Conservation (phyloP, 2,113 vertebrate species). For the Psammodynastes pulverulentus region DNA sequence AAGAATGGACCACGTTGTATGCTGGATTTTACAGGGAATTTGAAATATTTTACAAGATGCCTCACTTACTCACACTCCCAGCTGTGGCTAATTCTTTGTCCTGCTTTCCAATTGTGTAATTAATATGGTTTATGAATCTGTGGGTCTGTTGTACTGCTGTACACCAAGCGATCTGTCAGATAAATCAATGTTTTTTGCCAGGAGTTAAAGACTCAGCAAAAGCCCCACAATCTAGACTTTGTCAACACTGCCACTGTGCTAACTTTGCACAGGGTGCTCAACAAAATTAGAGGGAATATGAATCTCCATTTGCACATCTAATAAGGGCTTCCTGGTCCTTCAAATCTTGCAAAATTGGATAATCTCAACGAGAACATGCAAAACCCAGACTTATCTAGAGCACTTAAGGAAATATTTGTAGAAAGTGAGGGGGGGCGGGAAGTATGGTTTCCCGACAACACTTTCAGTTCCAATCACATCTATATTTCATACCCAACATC, state of each 20-base stretch:
- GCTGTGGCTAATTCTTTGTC: background rate
- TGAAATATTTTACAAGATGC: background rate
- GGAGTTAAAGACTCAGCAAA: background rate
- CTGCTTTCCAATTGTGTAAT: background rate
- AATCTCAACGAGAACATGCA: background rate
- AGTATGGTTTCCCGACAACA: background rate
- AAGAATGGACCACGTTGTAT: background rate
- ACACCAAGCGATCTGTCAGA: background rate
- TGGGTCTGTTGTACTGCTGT: background rate
- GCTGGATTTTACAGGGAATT: background rate
- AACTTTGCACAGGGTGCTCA: background rate
- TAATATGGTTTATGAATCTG: background rate
- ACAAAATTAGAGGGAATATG: background rate
- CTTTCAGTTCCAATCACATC: background rate
- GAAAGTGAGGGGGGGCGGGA: background rate
- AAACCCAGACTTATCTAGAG: background rate
- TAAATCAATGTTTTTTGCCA: background rate
- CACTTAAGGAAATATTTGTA: background rate
- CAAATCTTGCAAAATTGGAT: background rate
- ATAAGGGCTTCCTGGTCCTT: background rate
- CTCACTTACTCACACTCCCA: background rate
- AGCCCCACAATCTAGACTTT: background rate
- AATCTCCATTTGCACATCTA: background rate
- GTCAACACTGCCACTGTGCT: background rate
- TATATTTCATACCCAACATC: background rate